A percentile compares a stretch with the other conserved stretches of the same genome.
These are phyloP conservation scores for Drosophila multiciliata DNA, from an alignment of 2,888 invertebrate genomes.

Conservation along the genomic window DNA sequence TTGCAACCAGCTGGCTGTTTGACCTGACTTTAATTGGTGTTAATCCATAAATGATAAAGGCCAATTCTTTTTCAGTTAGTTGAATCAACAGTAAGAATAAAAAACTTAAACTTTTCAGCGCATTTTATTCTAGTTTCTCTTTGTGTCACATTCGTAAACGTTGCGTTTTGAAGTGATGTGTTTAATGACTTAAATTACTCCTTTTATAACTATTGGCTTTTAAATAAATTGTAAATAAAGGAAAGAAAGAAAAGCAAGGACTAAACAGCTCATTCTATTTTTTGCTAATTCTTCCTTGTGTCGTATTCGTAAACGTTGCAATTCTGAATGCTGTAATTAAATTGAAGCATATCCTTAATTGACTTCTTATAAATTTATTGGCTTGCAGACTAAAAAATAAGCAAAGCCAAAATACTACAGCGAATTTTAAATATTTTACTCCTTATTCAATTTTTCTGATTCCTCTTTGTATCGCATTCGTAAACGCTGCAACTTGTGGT, in stretches of 20 bases:
- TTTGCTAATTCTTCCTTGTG: not conserved
- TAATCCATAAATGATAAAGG: no score
- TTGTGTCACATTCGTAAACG: not conserved
- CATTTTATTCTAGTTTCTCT: not conserved
- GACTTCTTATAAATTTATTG: not conserved
- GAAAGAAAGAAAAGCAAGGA: not conserved
- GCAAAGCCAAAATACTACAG: not conserved
- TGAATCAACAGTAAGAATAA: no score
- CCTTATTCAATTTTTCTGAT: rapidly evolving
- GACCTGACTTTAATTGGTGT: not conserved
- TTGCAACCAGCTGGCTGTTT: not conserved
- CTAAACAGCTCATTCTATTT: not conserved
- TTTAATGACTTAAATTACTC: not conserved
- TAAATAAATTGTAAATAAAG: no score
- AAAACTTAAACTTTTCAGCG: no score
- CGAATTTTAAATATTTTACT: not conserved
- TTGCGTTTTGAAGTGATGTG: not conserved
- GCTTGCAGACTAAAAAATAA: no score
- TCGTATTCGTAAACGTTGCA: slow-evolving; percentile 3
- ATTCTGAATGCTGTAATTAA: no score
- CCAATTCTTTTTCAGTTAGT: not conserved
- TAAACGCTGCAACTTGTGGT: not conserved
- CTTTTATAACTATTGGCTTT: not conserved
- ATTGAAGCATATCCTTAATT: not conserved
- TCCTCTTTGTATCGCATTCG: not conserved